phyloP scores from a whole-genome alignment of 2,888 invertebrate species.

The Coelinius sp. region DNA sequence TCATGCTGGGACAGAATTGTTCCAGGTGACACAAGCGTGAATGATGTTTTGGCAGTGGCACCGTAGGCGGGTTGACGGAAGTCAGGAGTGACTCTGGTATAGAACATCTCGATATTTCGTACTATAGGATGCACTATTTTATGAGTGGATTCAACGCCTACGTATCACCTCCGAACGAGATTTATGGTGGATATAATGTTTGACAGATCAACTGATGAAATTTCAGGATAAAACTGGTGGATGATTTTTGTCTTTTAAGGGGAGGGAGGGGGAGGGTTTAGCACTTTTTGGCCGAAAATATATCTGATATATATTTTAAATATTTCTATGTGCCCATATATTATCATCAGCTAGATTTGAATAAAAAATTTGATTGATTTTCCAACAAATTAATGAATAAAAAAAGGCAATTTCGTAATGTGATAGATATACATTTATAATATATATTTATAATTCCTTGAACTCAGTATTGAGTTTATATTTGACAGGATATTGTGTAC shows the following conservation, averaged over 20 bases:
- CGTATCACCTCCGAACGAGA: background rate
- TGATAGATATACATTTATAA: too few species aligned
- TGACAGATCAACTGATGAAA: slow-evolving; percentile 55
- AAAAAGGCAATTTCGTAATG: too few species aligned
- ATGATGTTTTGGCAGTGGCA: slow-evolving; percentile 63
- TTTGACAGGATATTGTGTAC: slow-evolving; percentile 61
- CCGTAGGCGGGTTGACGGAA: slow-evolving; percentile 60
- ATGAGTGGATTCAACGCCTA: slow-evolving; percentile 34
- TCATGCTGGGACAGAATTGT: slow-evolving; percentile 49
- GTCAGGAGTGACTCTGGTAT: slow-evolving; percentile 53
- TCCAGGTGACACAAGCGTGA: slow-evolving; percentile 52
- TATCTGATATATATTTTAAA: too few species aligned
- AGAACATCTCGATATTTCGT: slow-evolving; percentile 31
- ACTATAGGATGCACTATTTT: slow-evolving; percentile 49
- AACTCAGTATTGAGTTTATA: slow-evolving; percentile 57
- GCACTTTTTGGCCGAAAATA: too few species aligned
- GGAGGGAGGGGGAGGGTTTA: too few species aligned
- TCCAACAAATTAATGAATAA: too few species aligned
- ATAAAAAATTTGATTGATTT: too few species aligned
- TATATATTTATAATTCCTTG: background rate
- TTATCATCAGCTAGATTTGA: too few species aligned
- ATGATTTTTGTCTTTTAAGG: too few species aligned
- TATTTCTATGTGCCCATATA: too few species aligned
- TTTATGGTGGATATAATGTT: slow-evolving; percentile 21
- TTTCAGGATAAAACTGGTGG: background rate